A percentile compares a stretch with the other conserved stretches of the same genome.
Conservation (phyloP, 2,113 vertebrate genomes). For the Tretioscincus oriximinensis region DNA sequence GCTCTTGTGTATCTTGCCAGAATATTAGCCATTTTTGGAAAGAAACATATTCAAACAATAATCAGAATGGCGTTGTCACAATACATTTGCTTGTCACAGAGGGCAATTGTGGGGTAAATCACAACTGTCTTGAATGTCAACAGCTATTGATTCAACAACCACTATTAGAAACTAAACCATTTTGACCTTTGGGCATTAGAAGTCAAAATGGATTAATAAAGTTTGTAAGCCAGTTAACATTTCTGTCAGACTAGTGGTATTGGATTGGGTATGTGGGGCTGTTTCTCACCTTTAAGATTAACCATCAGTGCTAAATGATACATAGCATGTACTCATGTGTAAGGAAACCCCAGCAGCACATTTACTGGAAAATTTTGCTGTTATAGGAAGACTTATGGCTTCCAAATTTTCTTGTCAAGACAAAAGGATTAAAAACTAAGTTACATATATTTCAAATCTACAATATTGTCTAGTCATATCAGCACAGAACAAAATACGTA, state of each 20-base stretch:
- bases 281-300: conserved; percentile 8
- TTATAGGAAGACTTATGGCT: no score
- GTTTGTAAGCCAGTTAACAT: conserved; percentile 32
- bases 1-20: conserved; percentile 26
- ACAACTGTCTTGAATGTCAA: conserved; percentile 26
- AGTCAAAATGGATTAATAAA: conserved; percentile 47
- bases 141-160: conserved; percentile 43
- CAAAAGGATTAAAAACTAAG: no score
- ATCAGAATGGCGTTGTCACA: neutral
- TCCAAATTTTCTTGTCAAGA: no score
- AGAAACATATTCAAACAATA: conserved; percentile 41
- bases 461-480: no score
- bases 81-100: conserved; percentile 37
- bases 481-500: no score
- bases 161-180: conserved; percentile 35
- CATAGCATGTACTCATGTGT: neutral
- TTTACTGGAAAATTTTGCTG: neutral
- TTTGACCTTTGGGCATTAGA: conserved; percentile 41
- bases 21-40: conserved; percentile 36
- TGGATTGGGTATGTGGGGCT: neutral
- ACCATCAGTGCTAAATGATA: neutral
- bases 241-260: conserved; percentile 7
- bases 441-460: no score
- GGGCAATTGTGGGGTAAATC: neutral
- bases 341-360: neutral